phyloP scores from a whole-genome alignment of 2,797 vertebrate species.

The Alexandromys oeconomus region DNA sequence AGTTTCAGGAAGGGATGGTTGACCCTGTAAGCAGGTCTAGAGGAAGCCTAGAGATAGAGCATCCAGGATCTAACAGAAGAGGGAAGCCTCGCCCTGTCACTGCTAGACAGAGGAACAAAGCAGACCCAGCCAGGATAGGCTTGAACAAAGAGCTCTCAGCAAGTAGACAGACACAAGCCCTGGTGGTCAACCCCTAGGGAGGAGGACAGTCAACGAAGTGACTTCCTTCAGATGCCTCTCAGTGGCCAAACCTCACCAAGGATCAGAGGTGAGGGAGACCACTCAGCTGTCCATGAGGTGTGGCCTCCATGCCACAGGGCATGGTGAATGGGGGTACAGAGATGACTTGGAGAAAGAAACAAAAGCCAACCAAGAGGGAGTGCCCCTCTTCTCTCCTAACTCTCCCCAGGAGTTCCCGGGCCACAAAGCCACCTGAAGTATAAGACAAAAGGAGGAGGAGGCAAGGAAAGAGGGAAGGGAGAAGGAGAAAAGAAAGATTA shows the following conservation, averaged over 20 bases:
- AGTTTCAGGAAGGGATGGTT: neutral
- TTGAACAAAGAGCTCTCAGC: accelerated
- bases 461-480: neutral
- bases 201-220: neutral
- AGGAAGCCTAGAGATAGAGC: neutral
- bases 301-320: accelerated
- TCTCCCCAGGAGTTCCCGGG: neutral
- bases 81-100: accelerated
- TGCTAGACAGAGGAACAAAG: neutral
- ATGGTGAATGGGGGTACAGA: neutral
- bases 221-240: neutral
- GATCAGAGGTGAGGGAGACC: neutral
- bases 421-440: neutral
- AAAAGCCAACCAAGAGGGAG: neutral
- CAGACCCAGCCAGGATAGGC: neutral
- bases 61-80: neutral
- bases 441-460: neutral
- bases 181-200: neutral
- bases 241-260: neutral
- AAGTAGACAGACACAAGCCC: neutral
- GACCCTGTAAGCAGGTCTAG: neutral
- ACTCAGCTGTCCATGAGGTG: accelerated
- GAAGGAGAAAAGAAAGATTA: conserved; percentile 2
- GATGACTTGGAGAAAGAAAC: neutral
- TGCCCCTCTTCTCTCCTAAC: neutral